Evolutionary conservation across 2,888 invertebrate genomes (phyloP), one percentile per base, ranked within the genome.

Genomic region (Drosophila subsilvestris): DNA sequence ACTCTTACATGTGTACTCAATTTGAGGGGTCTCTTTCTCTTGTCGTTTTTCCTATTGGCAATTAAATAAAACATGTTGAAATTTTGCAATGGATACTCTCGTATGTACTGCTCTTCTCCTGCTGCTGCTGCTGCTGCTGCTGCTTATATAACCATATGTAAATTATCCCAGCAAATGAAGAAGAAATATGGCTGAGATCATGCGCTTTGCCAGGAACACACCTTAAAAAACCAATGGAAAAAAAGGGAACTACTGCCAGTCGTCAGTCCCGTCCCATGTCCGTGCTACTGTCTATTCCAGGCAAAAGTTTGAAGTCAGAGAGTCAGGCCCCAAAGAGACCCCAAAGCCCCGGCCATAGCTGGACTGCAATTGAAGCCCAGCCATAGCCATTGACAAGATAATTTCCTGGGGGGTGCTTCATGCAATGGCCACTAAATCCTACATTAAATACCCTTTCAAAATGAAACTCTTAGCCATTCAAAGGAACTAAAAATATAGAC

Each of bases 21-120:
- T 63, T 80, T 80, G 56, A 67, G 78, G 45, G 25, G 74, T 80
- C 69, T 80, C 78, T 71, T 63, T 76, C 61, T 74, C 53, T 29
- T 59, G 43, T 49, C 56, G 51, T 55, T 67, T 74, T 59, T 58
- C 62, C 78, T 55, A 2, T 68, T 76, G 88, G 83, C 83, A 83
- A 83, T 83, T 88, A 83, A 88, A 88, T 88, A 86, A 86, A 83
- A 83, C 83, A 83, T 83, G 88, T 80, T 66, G 51, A 75, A 44
- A 62, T 71, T 69, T 68, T 77, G 80, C 83, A 73, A 84, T 61
- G 32, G 57, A 57, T 59, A 43, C 49, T 6, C 25, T 18, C 55
- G 57, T 44, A 29, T n/a, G 27, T 62, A 12, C 27, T 18, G 42
- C 20, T 51, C 25, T 25, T 25, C 25, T 25, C 25, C 56, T 44